These are phyloP conservation scores for Ostrea edulis DNA, from an alignment of 1,140 invertebrate species.

Conservation along the genomic window DNA sequence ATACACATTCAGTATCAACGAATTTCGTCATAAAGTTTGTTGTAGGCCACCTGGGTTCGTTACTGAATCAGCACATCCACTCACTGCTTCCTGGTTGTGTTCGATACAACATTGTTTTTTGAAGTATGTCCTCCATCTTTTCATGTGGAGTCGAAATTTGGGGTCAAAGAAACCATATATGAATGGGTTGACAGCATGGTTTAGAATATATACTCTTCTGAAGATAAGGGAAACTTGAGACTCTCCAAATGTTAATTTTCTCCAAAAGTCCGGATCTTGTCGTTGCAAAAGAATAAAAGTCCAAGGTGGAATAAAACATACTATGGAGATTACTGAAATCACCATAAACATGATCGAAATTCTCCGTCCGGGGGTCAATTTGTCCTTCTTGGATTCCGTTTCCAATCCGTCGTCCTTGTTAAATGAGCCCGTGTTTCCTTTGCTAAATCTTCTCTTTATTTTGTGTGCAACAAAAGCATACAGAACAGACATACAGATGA, in stretches of 20 bases:
- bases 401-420: background rate
- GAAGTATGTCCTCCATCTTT: background rate
- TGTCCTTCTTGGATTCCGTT: background rate
- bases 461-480: background rate
- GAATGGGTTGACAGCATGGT: constrained; percentile 45
- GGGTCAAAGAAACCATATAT: constrained; percentile 50
- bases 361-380: background rate
- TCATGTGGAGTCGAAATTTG: constrained; percentile 42
- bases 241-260: background rate
- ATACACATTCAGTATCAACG: too few species aligned
- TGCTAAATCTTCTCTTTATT: background rate
- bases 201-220: constrained; percentile 34
- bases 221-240: constrained; percentile 3
- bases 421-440: background rate
- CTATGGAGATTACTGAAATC: background rate
- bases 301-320: constrained; percentile 27
- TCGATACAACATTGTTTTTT: too few species aligned
- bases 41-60: too few species aligned
- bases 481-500: constrained; percentile 11
- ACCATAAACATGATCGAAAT: constrained; percentile 16
- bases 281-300: background rate
- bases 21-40: too few species aligned
- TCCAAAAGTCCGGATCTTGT: background rate
- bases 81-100: too few species aligned
- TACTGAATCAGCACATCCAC: too few species aligned